phyloP scores from a whole-genome alignment of 2,888 invertebrate species.

The Emesis russula region DNA sequence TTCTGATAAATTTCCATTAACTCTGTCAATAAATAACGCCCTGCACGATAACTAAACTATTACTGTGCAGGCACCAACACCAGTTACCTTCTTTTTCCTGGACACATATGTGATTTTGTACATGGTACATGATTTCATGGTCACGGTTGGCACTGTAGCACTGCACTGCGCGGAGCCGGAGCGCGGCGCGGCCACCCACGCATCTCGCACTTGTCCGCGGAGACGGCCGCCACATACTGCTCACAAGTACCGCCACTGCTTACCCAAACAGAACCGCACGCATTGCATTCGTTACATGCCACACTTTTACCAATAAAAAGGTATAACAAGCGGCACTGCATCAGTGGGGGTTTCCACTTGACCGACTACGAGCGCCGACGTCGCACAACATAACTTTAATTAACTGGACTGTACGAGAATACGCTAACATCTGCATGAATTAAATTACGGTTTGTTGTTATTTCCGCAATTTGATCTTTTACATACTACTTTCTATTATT shows the following conservation, averaged over 20 bases:
- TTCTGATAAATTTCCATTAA: no score
- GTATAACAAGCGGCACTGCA: conserved; percentile 90
- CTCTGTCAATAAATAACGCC: no score
- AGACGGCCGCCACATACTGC: conserved; percentile 62
- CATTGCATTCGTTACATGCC: conserved; percentile 92
- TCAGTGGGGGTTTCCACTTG: conserved; percentile 92
- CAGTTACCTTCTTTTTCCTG: conserved; percentile 93
- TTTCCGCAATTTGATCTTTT: conserved; percentile 6
- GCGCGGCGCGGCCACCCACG: conserved; percentile 83
- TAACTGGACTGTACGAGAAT: conserved; percentile 57
- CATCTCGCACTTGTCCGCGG: conserved; percentile 64
- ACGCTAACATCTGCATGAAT: neutral
- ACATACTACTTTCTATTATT: neutral
- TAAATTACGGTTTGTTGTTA: neutral
- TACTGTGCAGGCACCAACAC: neutral
- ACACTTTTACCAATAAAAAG: conserved; percentile 94
- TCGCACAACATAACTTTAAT: conserved; percentile 66
- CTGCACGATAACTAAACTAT: no score
- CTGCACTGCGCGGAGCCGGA: conserved; percentile 48
- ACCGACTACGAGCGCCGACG: conserved; percentile 57
- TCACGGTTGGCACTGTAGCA: conserved; percentile 66
- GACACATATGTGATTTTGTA: conserved; percentile 95
- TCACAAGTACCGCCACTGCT: no score
- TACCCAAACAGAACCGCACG: conserved; percentile 92
- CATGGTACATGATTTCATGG: conserved; percentile 94